Conservation (phyloP, 92 coral and sea anemone genomes). For the Pocillopora grandis region DNA sequence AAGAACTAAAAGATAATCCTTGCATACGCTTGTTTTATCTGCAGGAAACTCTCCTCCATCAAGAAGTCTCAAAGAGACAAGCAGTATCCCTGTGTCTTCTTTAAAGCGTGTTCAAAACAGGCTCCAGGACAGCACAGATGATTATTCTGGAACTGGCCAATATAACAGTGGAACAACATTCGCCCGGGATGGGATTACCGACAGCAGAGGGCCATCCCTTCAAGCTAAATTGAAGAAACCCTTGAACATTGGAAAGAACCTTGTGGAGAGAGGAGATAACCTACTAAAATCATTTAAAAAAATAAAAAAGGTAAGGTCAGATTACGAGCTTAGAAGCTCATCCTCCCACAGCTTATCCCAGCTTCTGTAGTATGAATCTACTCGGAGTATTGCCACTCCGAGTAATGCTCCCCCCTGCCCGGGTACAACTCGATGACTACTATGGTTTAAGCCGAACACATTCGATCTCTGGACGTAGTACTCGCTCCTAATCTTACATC, state of each 20-base stretch:
- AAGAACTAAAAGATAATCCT: no score
- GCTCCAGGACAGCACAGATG: not conserved
- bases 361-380: no score
- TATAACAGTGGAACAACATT: not conserved
- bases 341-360: no score
- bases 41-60: constrained; percentile 1
- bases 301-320: no score
- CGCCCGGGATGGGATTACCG: not conserved
- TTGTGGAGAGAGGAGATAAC: not conserved
- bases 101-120: not conserved
- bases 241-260: not conserved
- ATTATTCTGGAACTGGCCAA: not conserved
- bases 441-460: no score
- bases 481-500: not conserved
- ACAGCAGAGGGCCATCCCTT: not conserved
- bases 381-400: no score
- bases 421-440: no score
- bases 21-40: not conserved
- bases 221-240: no score
- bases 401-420: no score
- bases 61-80: not conserved
- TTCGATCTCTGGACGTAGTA: no score
- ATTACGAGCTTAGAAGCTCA: no score
- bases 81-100: not conserved
- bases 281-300: not conserved